These are phyloP conservation scores for Callithrix jacchus DNA, from an alignment of 2,113 vertebrate species.

Conservation along the genomic window DNA sequence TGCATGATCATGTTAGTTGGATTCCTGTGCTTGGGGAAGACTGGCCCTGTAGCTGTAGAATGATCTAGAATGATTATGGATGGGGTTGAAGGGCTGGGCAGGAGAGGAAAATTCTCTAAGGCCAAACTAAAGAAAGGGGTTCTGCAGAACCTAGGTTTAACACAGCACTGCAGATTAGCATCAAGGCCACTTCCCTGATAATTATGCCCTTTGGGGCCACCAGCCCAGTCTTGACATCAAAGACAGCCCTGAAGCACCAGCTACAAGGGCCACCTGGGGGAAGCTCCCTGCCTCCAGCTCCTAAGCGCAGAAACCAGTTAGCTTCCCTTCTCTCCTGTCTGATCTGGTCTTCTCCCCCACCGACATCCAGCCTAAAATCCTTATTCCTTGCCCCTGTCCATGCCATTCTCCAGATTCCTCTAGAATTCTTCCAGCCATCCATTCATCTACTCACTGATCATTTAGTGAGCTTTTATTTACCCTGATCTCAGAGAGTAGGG, in stretches of 20 bases:
- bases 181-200: constrained; percentile 47
- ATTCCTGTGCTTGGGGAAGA: neutral
- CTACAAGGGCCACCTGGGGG: neutral
- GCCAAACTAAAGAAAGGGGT: neutral
- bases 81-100: neutral
- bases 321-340: neutral
- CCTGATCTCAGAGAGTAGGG: neutral
- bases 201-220: constrained; percentile 55
- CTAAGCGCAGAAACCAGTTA: neutral
- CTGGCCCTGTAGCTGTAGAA: neutral
- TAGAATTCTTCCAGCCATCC: neutral
- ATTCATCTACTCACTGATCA: neutral
- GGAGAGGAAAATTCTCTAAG: constrained; percentile 8
- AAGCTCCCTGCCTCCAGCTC: neutral
- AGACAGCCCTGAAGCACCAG: constrained; percentile 57
- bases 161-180: constrained; percentile 25
- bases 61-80: constrained; percentile 48
- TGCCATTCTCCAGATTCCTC: neutral
- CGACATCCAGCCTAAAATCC: accelerated
- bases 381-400: neutral
- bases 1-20: neutral
- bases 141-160: neutral
- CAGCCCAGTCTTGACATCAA: constrained; percentile 57
- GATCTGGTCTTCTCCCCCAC: neutral
- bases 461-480: neutral